These are phyloP conservation scores for Augochlorella aurata DNA, from an alignment of 2,888 invertebrate genomes.

Conservation along the genomic window DNA sequence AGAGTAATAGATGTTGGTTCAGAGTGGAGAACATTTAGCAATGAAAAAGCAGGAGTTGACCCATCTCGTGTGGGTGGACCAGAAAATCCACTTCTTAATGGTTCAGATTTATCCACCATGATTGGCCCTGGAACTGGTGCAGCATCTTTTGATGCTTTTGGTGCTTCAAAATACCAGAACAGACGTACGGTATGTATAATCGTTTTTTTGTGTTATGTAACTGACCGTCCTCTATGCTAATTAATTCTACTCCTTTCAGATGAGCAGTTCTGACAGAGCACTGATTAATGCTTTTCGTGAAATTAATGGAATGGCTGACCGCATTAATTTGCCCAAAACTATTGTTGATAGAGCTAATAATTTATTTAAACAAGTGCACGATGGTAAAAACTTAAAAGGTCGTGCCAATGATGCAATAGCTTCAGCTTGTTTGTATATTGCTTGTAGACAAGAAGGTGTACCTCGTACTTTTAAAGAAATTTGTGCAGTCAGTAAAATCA, in stretches of 20 bases:
- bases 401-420: constrained; percentile 99
- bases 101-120: constrained; percentile 97
- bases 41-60: constrained; percentile 97
- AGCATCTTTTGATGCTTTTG: constrained; percentile 94
- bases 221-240: background rate
- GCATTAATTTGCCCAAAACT: constrained; percentile 97
- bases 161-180: constrained; percentile 86
- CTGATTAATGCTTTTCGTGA: constrained; percentile 98
- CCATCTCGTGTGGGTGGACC: constrained; percentile 99
- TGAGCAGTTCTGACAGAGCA: constrained; percentile 97
- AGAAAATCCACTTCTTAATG: constrained; percentile 97
- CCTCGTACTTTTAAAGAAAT: constrained; percentile 99
- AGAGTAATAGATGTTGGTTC: constrained; percentile 99
- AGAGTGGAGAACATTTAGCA: constrained; percentile 99
- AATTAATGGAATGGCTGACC: constrained; percentile 98
- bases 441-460: constrained; percentile 98
- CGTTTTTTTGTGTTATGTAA: background rate
- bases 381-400: constrained; percentile 97
- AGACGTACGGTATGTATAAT: constrained; percentile 84
- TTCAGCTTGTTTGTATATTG: constrained; percentile 99
- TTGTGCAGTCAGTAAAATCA: constrained; percentile 98
- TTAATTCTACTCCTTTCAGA: constrained; percentile 84
- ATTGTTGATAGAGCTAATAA: constrained; percentile 98
- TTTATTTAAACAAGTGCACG: constrained; percentile 98
- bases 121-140: constrained; percentile 89